These are phyloP conservation scores for Anastatus disparis DNA, from an alignment of 1,140 invertebrate species.

Conservation along the genomic window DNA sequence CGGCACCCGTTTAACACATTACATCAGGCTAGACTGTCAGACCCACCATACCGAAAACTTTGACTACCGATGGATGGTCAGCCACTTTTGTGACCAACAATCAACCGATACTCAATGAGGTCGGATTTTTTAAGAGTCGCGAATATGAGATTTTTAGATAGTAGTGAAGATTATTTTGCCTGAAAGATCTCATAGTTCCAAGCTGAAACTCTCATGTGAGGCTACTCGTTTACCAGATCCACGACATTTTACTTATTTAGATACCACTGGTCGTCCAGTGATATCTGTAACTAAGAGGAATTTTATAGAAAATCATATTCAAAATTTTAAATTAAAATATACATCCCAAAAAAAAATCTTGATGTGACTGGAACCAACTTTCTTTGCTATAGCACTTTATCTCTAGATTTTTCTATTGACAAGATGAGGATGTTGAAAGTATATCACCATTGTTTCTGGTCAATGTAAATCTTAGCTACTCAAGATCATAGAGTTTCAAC, in stretches of 20 bases:
- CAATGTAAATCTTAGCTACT: slow-evolving; percentile 69
- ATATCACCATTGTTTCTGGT: slow-evolving; percentile 68
- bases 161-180: slow-evolving; percentile 93
- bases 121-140: too few species aligned
- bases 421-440: slow-evolving; percentile 71
- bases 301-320: slow-evolving; percentile 96
- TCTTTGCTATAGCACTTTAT: slow-evolving; percentile 90
- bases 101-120: too few species aligned
- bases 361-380: slow-evolving; percentile 92
- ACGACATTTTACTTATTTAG: slow-evolving; percentile 93
- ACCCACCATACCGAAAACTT: too few species aligned
- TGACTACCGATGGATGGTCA: too few species aligned
- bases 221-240: slow-evolving; percentile 80
- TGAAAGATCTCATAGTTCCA: slow-evolving; percentile 87
- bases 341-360: slow-evolving; percentile 84
- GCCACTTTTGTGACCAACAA: too few species aligned
- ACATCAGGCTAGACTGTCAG: too few species aligned
- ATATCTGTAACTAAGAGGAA: slow-evolving; percentile 88
- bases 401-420: slow-evolving; percentile 94
- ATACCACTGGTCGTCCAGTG: slow-evolving; percentile 92
- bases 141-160: too few species aligned
- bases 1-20: too few species aligned
- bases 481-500: slow-evolving; percentile 73
- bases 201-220: slow-evolving; percentile 85
- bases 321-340: slow-evolving; percentile 89